phyloP scores from a whole-genome alignment of 2,113 vertebrate genomes.

The Patagioenas fasciata region DNA sequence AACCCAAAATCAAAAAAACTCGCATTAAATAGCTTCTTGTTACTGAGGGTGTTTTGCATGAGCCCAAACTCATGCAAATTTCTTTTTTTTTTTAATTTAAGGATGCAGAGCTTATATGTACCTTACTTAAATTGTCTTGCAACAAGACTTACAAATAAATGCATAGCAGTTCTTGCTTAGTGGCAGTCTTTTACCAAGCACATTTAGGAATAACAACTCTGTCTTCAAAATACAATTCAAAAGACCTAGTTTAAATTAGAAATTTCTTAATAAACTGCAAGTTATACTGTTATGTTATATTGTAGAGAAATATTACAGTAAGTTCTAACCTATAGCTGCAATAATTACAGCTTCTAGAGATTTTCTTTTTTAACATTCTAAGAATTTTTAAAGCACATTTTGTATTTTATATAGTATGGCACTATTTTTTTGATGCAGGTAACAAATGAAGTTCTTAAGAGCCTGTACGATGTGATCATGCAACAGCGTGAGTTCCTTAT shows the following conservation, averaged over 20 bases:
- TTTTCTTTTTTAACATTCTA: neutral
- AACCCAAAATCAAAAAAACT: neutral
- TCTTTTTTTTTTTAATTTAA: neutral
- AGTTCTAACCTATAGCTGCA: neutral
- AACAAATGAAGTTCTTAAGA: neutral
- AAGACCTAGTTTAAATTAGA: neutral
- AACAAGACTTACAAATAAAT: neutral
- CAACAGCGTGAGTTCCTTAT: neutral
- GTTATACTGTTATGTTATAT: neutral
- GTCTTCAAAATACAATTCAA: neutral
- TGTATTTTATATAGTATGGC: neutral
- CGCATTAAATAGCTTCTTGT: neutral
- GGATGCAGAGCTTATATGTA: neutral
- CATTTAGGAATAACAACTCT: neutral
- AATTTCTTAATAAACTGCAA: neutral
- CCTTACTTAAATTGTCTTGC: neutral
- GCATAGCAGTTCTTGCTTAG: neutral
- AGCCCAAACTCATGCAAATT: neutral
- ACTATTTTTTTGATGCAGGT: neutral
- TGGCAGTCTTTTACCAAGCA: conserved; percentile 7
- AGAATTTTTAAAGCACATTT: neutral
- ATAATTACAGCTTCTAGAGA: neutral
- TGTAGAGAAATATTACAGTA: neutral
- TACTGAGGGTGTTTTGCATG: neutral
- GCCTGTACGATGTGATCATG: neutral